Conservation (phyloP, 2,797 vertebrate genomes). For the Pagetopsis macropterus region DNA sequence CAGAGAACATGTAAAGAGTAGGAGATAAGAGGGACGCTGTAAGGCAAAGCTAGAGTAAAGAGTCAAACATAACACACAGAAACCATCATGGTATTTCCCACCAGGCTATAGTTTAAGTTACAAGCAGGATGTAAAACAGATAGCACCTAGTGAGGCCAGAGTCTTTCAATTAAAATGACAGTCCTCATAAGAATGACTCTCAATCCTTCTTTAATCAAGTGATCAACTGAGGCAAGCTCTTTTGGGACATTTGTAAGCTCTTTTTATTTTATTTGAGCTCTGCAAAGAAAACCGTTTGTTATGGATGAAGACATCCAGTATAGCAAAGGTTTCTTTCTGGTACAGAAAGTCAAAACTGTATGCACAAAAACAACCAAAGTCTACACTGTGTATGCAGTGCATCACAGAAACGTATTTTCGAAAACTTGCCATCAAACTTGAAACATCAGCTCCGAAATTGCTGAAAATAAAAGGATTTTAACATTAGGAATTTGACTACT, state of each 20-base stretch:
- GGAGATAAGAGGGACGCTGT: conserved; percentile 19
- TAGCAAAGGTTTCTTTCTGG: neutral
- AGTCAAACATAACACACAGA: conserved; percentile 18
- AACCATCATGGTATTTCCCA: conserved; percentile 21
- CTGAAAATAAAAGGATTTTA: neutral
- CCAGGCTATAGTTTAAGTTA: conserved; percentile 26
- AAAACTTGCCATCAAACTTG: neutral
- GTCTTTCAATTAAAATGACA: conserved; percentile 7
- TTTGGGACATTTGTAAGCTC: conserved; percentile 18
- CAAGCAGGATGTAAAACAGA: conserved; percentile 31
- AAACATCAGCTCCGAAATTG: conserved; percentile 2
- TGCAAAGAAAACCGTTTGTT: conserved; percentile 18
- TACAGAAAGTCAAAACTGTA: conserved; percentile 2
- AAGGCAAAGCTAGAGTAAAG: conserved; percentile 22
- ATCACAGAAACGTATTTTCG: neutral
- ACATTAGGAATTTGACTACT: neutral
- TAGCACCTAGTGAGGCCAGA: conserved; percentile 5
- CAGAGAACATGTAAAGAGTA: conserved; percentile 29
- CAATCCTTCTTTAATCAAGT: neutral
- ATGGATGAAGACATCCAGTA: conserved; percentile 11
- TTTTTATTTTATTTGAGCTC: conserved; percentile 23
- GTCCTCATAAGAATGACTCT: too few relatives aligned
- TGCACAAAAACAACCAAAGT: neutral
- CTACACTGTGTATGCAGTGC: neutral
- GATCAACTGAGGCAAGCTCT: conserved; percentile 26